Evolutionary conservation across 2,888 invertebrate species (phyloP).

Genomic region (Meloe dianella): DNA sequence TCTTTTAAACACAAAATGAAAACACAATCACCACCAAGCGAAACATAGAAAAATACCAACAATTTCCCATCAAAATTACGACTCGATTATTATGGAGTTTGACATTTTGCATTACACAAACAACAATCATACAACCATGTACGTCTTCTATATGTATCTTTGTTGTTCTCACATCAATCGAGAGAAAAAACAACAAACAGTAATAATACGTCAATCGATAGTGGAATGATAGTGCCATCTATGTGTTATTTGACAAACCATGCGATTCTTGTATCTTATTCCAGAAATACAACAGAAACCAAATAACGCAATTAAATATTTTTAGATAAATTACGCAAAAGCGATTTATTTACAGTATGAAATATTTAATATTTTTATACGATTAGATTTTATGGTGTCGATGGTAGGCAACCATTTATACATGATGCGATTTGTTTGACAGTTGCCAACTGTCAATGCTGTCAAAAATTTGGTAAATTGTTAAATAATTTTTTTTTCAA

Average conservation of each 20-base stretch:
- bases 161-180: background rate
- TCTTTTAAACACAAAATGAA: background rate
- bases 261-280: too few species aligned
- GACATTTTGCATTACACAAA: conserved; percentile 21
- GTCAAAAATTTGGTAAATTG: background rate
- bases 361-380: too few species aligned
- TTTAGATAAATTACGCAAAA: background rate
- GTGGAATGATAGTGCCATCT: too few species aligned
- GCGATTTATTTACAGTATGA: background rate
- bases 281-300: too few species aligned
- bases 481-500: background rate
- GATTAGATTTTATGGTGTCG: background rate
- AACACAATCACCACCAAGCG: background rate
- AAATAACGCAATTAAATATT: too few species aligned
- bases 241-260: too few species aligned
- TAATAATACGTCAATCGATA: too few species aligned
- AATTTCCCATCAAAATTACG: background rate
- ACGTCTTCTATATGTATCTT: background rate
- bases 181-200: background rate
- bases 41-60: background rate
- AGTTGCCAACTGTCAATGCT: background rate
- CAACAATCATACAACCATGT: background rate
- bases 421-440: background rate
- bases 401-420: background rate
- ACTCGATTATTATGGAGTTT: background rate